Evolutionary conservation across 2,113 vertebrate genomes (phyloP), one percentile per base, ranked within the genome.

Genomic region (Calonectris borealis): DNA sequence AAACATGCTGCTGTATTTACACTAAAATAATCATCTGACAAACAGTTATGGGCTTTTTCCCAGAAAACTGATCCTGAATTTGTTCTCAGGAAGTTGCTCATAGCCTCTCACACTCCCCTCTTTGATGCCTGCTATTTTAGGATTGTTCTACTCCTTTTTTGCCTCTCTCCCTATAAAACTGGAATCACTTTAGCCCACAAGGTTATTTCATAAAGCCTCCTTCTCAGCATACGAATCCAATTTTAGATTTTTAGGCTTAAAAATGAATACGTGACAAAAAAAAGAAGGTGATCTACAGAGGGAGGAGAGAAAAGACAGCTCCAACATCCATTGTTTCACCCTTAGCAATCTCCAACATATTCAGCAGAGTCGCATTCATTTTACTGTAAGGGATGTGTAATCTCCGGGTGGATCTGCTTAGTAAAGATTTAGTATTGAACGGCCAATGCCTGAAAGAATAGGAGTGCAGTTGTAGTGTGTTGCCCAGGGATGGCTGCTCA

Each of bases 101-200:
- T 22, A 61, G 68, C 21, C n/a, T 94, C 60, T 90, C 64, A 75
- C 75, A 94, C 27, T 79, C 66, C 42, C 22, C 6, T 88, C 81
- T 94, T 72, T 81, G 82, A 95, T 78, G 82, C 55, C 46, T 96
- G 68, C 79, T 97, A 97, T 97, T 97, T 94, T 93, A 83, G 51
- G 79, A 90, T 87, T n/a, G 14, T 49, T 95, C 82, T 84, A 48
- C 42, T 93, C 42, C 48, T 85, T 68, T 65, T 92, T 85, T 90
- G 77, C 46, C 62, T 95, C 64, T 86, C 55, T 91, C 32, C 16
- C 71, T 83, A 44, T 91, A 94, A 93, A 93, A 95, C 78, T 88
- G 32, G 72, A 88, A 90, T 77, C 32, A 70, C 13, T 96, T 87
- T 80, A 95, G 82, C n/a, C 49, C 79, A 85, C 38, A 27, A 38